Conservation (phyloP, 1,140 invertebrate species). For the Drosophila rufa region DNA sequence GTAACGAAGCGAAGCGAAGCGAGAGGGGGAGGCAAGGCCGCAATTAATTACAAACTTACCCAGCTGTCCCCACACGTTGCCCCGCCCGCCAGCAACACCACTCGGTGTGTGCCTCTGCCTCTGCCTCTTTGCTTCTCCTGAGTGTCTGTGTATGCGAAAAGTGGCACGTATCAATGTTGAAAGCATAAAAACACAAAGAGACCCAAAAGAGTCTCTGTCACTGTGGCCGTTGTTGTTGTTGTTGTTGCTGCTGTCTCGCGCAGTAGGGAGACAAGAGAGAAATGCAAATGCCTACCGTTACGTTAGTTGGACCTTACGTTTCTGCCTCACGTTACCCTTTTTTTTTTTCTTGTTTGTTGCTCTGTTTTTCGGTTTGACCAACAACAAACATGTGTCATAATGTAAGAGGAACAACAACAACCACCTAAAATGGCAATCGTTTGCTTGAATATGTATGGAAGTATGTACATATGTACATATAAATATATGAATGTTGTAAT, state of each 20-base stretch:
- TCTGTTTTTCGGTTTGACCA: conserved; percentile 10
- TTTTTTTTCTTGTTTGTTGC: background rate
- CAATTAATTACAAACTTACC: conserved; percentile 82
- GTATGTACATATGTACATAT: conserved; percentile 8
- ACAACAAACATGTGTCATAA: conserved; percentile 7
- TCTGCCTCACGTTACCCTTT: conserved; percentile 4
- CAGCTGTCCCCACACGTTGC: conserved; percentile 60
- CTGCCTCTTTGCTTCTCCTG: conserved; percentile 11
- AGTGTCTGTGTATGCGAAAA: conserved; percentile 52
- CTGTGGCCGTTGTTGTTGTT: conserved; percentile 3
- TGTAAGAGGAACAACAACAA: background rate
- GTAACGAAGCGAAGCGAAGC: conserved; percentile 17
- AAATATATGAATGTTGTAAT: conserved; percentile 6
- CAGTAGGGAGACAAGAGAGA: conserved; percentile 19
- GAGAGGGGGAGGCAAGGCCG: conserved; percentile 65
- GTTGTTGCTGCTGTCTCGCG: conserved; percentile 6
- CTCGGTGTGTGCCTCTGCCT: too few relatives aligned
- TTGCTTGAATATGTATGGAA: conserved; percentile 9
- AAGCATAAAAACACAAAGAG: conserved; percentile 71
- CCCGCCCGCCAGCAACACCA: conserved; percentile 3
- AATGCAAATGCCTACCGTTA: conserved; percentile 35
- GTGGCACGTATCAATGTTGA: conserved; percentile 80
- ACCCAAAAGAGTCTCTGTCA: conserved; percentile 23
- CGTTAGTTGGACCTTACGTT: conserved; percentile 15
- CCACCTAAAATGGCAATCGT: conserved; percentile 5